Base-by-base conservation (phyloP, 2,797 vertebrate species). In the Xenopus petersii region DNA sequence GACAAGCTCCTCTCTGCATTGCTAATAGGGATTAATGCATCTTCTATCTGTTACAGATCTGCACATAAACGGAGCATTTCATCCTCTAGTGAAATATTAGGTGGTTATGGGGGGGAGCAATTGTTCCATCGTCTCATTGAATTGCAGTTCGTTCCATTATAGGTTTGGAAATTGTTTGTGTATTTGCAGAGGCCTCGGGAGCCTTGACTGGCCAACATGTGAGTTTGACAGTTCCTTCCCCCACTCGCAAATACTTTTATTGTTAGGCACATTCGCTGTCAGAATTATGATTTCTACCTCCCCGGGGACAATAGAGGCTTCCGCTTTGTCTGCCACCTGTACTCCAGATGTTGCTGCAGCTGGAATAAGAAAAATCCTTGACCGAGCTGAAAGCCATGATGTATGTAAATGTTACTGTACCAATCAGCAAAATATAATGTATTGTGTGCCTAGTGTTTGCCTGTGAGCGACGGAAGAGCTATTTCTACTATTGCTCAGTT, bases 251-350 rank as follows among this genome's bases (percentile, higher is more conserved):
- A 73, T 65, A 64, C 36, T 70, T 70, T 79, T 74, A 79, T 70
- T 70, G 76, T 79, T 74, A 74, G 55, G 51, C 61, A 21, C 49
- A 78, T 73, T 69, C 59, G 51, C 71, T 79, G 76, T 79, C 76
- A 79, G 60, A 58, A 74, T 64, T 73, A 64, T 64, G 71, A 79
- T 73, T 79, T 70, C 66, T 69, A 8, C 58, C 49, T 74, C 76
- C 55, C 51, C 54, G 48, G 76, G 67, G 76, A 64, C 42, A 33
- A 26, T 58, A 26, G 71, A 74, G 62, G 76, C 76, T 79, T 79
- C 76, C 76, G 76, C 76, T 64, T 26, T 46, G 76, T 73, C 60
- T 73, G 55, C 12, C 76, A 79, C 76, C 71, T 79, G 76, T 74
- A 74, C n/a, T 10, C 65, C 76, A 79, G 76, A 79, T 79, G 76